phyloP scores from a whole-genome alignment of 2,113 vertebrate species.

The Acanthisitta chloris region DNA sequence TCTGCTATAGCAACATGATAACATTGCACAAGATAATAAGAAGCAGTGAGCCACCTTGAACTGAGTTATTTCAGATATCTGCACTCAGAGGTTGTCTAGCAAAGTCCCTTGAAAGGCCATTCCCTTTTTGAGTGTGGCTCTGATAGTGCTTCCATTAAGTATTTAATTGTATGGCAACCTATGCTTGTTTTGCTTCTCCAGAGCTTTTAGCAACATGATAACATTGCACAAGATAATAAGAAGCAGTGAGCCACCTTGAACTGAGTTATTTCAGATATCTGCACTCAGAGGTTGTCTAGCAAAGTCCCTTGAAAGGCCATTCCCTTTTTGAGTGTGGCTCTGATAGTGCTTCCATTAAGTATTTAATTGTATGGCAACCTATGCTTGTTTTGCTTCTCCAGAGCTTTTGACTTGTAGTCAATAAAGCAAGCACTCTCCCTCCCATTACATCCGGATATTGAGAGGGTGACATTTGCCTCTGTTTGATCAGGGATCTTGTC shows the following conservation, averaged over 20 bases:
- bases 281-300: not conserved
- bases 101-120: not conserved
- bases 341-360: not conserved
- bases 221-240: not conserved
- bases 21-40: not conserved
- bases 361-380: not conserved
- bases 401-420: not conserved
- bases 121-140: not conserved
- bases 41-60: not conserved
- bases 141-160: not conserved
- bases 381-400: not conserved
- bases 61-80: not conserved
- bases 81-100: not conserved
- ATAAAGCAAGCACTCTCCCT: not conserved
- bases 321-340: not conserved
- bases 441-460: not conserved
- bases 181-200: not conserved
- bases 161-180: not conserved
- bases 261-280: not conserved
- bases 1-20: not conserved
- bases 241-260: not conserved
- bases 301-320: not conserved
- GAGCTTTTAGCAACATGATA: not conserved
- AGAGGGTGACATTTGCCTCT: not conserved
- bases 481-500: not conserved